These are phyloP conservation scores for Anoplopoma fimbria DNA, from an alignment of 2,113 vertebrate genomes.

Conservation along the genomic window DNA sequence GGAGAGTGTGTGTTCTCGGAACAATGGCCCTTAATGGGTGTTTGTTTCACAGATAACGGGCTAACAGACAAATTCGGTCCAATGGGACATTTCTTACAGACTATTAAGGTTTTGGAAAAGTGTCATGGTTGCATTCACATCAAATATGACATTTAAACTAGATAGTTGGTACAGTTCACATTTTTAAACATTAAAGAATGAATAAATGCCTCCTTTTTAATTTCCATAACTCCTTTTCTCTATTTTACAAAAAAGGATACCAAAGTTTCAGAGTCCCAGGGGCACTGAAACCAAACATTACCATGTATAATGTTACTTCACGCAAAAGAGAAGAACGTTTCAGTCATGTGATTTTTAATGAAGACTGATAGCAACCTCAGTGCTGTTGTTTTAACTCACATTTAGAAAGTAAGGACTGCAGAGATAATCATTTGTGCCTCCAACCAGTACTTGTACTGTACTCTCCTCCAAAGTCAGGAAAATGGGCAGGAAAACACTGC, in stretches of 20 bases:
- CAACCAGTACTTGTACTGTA: background rate
- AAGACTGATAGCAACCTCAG: background rate
- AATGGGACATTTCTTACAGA: too few relatives aligned
- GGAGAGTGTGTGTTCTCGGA: background rate
- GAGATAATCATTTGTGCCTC: background rate
- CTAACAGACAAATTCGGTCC: too few relatives aligned
- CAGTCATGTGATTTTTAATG: constrained; percentile 15
- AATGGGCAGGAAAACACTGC: too few relatives aligned
- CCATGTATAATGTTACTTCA: background rate
- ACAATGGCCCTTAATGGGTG: background rate
- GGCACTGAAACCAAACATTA: background rate
- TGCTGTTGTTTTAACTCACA: constrained; percentile 12
- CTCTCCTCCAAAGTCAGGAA: too few relatives aligned
- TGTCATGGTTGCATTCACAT: too few relatives aligned
- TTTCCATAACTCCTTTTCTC: too few relatives aligned
- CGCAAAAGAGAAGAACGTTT: background rate
- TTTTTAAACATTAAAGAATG: background rate
- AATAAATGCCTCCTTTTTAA: background rate
- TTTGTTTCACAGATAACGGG: too few relatives aligned
- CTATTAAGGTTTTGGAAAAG: too few relatives aligned
- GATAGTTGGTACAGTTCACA: background rate
- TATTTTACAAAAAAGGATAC: too few relatives aligned
- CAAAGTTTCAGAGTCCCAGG: background rate
- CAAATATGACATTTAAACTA: too few relatives aligned
- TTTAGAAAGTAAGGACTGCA: background rate